Evolutionary conservation across 2,888 invertebrate species (phyloP), one percentile per base, ranked within the genome.

Genomic region (Tholera decimalis): DNA sequence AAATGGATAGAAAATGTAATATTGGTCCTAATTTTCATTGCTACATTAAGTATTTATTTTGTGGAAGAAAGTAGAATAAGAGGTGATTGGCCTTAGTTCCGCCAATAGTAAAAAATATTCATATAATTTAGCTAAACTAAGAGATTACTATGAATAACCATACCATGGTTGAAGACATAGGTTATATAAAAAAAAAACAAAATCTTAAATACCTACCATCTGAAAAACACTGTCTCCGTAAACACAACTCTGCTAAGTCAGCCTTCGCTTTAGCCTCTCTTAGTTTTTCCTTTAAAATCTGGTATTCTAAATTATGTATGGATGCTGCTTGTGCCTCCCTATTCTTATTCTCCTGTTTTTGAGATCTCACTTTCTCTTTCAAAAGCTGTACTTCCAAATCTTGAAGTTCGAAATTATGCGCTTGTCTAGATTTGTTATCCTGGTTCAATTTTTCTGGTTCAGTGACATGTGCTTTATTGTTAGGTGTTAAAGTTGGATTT

Each of bases 181-280:
- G 18, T 28, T 46, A 15, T 24, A 41, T 1, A 1, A 20, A 60
- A 13, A 9, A 33, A 20, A 30, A 15, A n/a, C n/a, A n/a, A n/a
- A n/a, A 9, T 7, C 3, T 37, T 30, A 3, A n/a, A 18, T 20
- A 67, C 41, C 6, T 43, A 56, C 41, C 57, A 3, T 37, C 18
- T 35, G 41, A 20, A 35, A 43, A 74, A 4, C 49, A 11, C 13
- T 74, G 69, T 44, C 75, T 53, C n/a, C 20, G 33, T 15, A 71
- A 54, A 18, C 20, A 9, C 39, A 74, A 74, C 33, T 68, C 75
- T 11, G 71, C 71, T 28, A 59, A 20, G 9, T 59, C 49, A 44
- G 71, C 75, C 39, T 75, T 71, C 9, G 71, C 75, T 41, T 54
- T 68, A 13, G 71, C 69, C 43, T 71, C 71, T n/a, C 71, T 35